Base-by-base conservation (phyloP, 2,797 vertebrate species). In the Heliangelus exortis region DNA sequence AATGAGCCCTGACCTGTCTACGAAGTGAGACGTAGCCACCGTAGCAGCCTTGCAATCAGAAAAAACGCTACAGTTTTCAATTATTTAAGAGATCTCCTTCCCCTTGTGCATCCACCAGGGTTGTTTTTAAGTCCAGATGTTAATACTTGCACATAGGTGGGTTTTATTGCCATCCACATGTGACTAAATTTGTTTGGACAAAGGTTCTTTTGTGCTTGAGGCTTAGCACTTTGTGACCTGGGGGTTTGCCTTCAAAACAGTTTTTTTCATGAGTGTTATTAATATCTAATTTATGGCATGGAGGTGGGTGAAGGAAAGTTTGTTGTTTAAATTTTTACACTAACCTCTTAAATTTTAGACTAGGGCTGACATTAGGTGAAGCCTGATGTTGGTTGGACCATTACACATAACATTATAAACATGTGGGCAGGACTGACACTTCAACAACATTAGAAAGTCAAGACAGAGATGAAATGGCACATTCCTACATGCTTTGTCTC, bases 51-150 rank as follows among this genome's bases (percentile, higher is more conserved):
- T 88, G 14, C 48, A 39, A 36, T 28, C 69, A 22, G 62, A 59
- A 28, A 13, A 34, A 75, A 92, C 84, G n/a, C 33, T 61, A n/a
- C 25, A 45, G 48, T 88, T 91, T 90, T 51, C 21, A 90, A n/a
- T 76, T 78, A 63, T 61, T 58, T 61, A 15, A 33, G 69, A 63
- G 39, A 33, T 93, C 34, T 87, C 55, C 28, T 73, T 90, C 39
- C 55, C 23, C 21, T 84, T 91, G 53, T 84, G 34, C 66, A 84
- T 81, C 59, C 19, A 21, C 48, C 45, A 50, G 50, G 15, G 28
- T 43, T 93, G 33, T 54, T 91, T 91, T 83, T 73, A 86, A 88
- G 59, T 66, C 89, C 92, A 89, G 83, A 87, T 96, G 82, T 87
- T 91, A 93, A 58, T 89, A 67, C 54, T 94, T 93, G 58, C 48